Percentiles rank a stretch among this genome's conserved stretches.
These are phyloP conservation scores for human DNA, from an alignment of 2,113 vertebrate genomes.

Conservation along the genomic window GRCh38 chr9:19310001-19310500, in stretches of 20 bases:
- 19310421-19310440: neutral
- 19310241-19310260: neutral
- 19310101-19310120: neutral
- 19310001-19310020: neutral
- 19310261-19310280: neutral
- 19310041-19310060: neutral
- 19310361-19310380: neutral
- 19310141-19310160: neutral
- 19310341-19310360: neutral
- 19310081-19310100: neutral
- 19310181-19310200: neutral
- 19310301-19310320: neutral
- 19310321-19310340: neutral
- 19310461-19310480: neutral
- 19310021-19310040: neutral
- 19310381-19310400: neutral
- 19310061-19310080: neutral
- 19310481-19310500: neutral
- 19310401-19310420: neutral
- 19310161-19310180: neutral
- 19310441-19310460: neutral
- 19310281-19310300: neutral
- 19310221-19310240: neutral
- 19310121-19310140: neutral
- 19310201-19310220: neutral